phyloP scores from a whole-genome alignment of 2,797 vertebrate species.

The Nannoperca obscura region DNA sequence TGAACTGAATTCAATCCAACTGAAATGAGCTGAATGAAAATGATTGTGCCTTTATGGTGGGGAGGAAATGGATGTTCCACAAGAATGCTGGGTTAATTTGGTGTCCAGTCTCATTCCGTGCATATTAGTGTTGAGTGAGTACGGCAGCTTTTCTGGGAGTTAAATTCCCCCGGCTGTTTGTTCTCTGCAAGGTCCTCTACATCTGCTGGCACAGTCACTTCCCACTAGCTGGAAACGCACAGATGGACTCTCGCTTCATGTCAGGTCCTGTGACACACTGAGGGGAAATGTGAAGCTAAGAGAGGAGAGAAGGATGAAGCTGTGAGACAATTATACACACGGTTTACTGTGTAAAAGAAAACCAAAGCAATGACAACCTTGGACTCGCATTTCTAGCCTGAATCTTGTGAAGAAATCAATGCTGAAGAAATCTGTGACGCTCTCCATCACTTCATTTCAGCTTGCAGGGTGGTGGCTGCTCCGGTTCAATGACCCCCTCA shows the following conservation, averaged over 20 bases:
- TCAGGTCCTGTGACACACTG: constrained; percentile 3
- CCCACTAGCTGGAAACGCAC: constrained; percentile 33
- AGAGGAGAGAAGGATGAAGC: neutral
- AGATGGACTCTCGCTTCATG: constrained; percentile 26
- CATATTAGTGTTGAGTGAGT: constrained; percentile 56
- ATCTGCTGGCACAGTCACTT: constrained; percentile 45
- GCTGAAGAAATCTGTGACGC: neutral
- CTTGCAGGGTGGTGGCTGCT: neutral
- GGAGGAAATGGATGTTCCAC: constrained; percentile 50
- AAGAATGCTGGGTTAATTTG: constrained; percentile 55
- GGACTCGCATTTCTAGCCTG: too few species aligned
- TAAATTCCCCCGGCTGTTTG: constrained; percentile 55
- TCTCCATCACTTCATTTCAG: neutral
- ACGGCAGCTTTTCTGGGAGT: constrained; percentile 59
- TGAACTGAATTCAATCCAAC: neutral
- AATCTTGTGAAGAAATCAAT: neutral
- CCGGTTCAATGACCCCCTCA: neutral
- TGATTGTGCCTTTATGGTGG: constrained; percentile 16
- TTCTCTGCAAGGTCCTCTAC: constrained; percentile 46
- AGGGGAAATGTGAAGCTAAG: neutral
- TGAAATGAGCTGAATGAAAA: constrained; percentile 39
- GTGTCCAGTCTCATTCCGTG: constrained; percentile 64
- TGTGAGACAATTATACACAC: neutral
- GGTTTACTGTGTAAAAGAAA: neutral
- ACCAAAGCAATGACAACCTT: neutral